These are phyloP conservation scores for Lindbergichthys nudifrons DNA, from an alignment of 2,797 vertebrate species.

Conservation along the genomic window DNA sequence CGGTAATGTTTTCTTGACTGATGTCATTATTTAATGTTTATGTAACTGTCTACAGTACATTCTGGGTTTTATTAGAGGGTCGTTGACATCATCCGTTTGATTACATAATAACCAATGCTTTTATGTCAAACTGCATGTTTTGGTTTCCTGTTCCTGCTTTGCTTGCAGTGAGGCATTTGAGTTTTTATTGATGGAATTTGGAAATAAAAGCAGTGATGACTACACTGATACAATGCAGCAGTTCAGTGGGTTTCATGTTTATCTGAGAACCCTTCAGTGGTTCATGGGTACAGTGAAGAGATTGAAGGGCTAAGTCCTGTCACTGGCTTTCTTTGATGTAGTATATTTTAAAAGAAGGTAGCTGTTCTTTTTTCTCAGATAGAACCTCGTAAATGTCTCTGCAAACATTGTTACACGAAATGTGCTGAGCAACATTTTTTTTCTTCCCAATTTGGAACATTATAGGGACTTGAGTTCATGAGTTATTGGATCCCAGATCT, in stretches of 20 bases:
- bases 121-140: constrained; percentile 28
- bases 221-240: not conserved
- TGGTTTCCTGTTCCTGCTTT: constrained; percentile 24
- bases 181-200: constrained; percentile 29
- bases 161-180: constrained; percentile 29
- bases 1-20: constrained; percentile 56
- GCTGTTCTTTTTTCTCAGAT: not conserved
- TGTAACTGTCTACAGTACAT: constrained; percentile 19
- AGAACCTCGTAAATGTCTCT: too few species aligned
- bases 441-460: too few species aligned
- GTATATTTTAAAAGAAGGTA: not conserved
- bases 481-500: too few species aligned
- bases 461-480: too few species aligned
- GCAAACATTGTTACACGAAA: too few species aligned
- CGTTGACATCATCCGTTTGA: constrained; percentile 29
- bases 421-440: too few species aligned
- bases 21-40: constrained; percentile 56
- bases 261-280: not conserved
- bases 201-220: not conserved
- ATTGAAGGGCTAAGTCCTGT: not conserved
- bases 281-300: not conserved
- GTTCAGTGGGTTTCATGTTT: not conserved
- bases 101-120: constrained; percentile 32
- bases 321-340: not conserved
- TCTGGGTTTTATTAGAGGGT: constrained; percentile 45